phyloP scores from a whole-genome alignment of 2,113 vertebrate genomes.

The Gnathonemus longibarbis region DNA sequence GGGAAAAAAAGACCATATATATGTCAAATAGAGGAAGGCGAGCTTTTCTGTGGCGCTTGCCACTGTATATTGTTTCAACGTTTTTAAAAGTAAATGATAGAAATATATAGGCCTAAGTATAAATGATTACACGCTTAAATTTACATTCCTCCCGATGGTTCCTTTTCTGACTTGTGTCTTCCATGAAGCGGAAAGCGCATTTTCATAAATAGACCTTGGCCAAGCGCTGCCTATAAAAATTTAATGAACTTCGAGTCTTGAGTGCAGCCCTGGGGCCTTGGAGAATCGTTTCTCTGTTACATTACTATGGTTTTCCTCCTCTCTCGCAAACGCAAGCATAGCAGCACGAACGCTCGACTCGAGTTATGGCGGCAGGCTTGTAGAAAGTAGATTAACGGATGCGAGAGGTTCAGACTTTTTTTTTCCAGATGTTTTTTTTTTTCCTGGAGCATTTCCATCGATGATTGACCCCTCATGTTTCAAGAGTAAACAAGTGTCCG shows the following conservation, averaged over 20 bases:
- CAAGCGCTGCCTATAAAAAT: slow-evolving; percentile 82
- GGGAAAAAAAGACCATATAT: slow-evolving; percentile 23
- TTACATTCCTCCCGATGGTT: slow-evolving; percentile 50
- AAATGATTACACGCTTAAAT: slow-evolving; percentile 54
- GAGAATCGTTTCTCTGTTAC: slow-evolving; percentile 76
- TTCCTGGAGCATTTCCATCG: background rate
- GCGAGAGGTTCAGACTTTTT: background rate
- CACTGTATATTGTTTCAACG: slow-evolving; percentile 29
- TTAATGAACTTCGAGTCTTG: slow-evolving; percentile 90
- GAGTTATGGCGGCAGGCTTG: slow-evolving; percentile 9
- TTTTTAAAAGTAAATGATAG: slow-evolving; percentile 13
- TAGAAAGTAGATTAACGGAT: background rate
- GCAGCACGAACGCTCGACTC: slow-evolving; percentile 26
- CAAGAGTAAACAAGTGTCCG: background rate
- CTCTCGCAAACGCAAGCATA: slow-evolving; percentile 30
- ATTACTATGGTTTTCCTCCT: slow-evolving; percentile 65
- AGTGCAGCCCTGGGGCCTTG: slow-evolving; percentile 79
- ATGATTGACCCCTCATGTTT: background rate
- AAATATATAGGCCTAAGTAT: slow-evolving; percentile 15
- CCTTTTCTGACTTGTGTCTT: slow-evolving; percentile 63
- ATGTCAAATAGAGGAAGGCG: slow-evolving; percentile 22
- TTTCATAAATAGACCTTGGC: slow-evolving; percentile 98
- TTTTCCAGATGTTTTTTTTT: background rate
- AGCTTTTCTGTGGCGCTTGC: slow-evolving; percentile 12
- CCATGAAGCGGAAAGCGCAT: slow-evolving; percentile 79